These are phyloP conservation scores for Petrocephalus schoutedeni DNA, from an alignment of 2,797 vertebrate species.

Conservation along the genomic window DNA sequence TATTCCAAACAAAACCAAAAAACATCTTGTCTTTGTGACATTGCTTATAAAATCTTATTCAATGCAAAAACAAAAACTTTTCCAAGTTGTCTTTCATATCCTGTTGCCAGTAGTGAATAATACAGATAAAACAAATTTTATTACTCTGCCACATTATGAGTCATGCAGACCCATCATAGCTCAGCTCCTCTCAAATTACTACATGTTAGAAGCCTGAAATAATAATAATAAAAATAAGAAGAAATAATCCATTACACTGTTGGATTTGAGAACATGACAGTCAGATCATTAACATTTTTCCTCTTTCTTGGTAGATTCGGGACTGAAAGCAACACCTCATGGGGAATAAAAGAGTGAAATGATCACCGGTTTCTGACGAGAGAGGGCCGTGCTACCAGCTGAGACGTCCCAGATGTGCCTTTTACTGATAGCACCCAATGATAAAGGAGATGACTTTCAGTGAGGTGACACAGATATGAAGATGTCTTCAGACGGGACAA, in stretches of 20 bases:
- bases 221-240: neutral
- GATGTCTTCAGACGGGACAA: neutral
- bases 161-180: neutral
- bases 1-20: neutral
- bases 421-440: neutral
- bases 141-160: neutral
- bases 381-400: neutral
- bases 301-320: constrained; percentile 44
- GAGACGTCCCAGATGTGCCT: neutral
- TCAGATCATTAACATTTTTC: constrained; percentile 5
- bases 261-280: neutral
- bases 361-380: no score
- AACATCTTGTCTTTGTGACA: neutral
- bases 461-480: neutral
- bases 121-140: neutral
- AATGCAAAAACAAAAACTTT: neutral
- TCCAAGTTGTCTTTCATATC: neutral
- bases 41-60: neutral
- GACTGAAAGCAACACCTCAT: constrained; percentile 20
- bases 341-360: constrained; percentile 19
- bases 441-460: neutral
- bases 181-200: neutral
- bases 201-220: neutral
- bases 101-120: neutral
- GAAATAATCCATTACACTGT: neutral